Evolutionary conservation across 2,888 invertebrate genomes (phyloP).

Genomic region (Drosophila algonquin): DNA sequence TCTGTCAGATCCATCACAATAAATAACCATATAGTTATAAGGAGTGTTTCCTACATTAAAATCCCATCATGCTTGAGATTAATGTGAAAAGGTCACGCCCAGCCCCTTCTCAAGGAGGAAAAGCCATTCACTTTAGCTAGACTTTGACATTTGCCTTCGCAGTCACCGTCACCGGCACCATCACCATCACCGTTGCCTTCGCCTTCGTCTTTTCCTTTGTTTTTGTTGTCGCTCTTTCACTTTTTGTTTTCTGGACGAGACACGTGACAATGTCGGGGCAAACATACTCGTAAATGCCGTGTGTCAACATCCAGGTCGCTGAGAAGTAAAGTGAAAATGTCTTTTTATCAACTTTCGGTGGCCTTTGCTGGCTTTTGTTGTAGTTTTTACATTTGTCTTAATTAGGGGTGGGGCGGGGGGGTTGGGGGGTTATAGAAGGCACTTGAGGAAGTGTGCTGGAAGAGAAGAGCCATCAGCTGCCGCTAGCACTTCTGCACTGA

Average conservation of each 20-base stretch:
- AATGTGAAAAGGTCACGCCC: constrained; percentile 73
- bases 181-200: too few species aligned
- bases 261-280: constrained; percentile 63
- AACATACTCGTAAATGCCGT: constrained; percentile 43
- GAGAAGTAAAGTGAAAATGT: constrained; percentile 65
- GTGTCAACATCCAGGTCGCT: constrained; percentile 46
- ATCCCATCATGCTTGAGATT: constrained; percentile 72
- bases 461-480: constrained; percentile 36
- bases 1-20: constrained; percentile 57
- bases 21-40: constrained; percentile 72
- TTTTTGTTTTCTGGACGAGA: constrained; percentile 33
- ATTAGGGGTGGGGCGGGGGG: constrained; percentile 52
- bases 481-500: constrained; percentile 33
- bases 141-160: constrained; percentile 62
- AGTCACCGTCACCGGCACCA: background rate
- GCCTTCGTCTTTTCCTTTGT: constrained; percentile 9
- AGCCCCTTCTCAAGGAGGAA: constrained; percentile 38
- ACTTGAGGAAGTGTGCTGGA: constrained; percentile 47
- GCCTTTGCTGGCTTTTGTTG: constrained; percentile 49
- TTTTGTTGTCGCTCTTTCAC: constrained; percentile 8
- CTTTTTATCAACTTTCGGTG: constrained; percentile 53
- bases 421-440: constrained; percentile 27
- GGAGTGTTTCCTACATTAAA: constrained; percentile 69
- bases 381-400: constrained; percentile 76
- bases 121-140: constrained; percentile 48